Percentiles rank a stretch among this genome's conserved stretches.
These are phyloP conservation scores for Sphinx pinastri DNA, from an alignment of 2,888 invertebrate species.

Conservation along the genomic window DNA sequence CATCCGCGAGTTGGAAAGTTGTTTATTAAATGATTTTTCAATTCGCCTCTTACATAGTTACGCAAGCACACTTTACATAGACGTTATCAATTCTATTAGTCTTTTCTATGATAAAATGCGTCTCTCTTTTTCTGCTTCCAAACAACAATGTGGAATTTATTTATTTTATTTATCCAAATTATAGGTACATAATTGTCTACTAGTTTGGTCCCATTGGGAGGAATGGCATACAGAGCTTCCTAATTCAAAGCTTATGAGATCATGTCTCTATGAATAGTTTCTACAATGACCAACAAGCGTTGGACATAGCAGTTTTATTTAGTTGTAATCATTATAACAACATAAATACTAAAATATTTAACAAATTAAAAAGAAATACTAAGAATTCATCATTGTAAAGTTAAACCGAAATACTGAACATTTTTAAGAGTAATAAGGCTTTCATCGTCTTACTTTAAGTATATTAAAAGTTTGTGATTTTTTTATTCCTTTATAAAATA, in stretches of 20 bases:
- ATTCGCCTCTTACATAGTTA: constrained; percentile 7
- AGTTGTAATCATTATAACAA: neutral
- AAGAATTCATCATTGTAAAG: neutral
- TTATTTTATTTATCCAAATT: no score
- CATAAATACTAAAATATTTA: no score
- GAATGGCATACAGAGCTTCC: no score
- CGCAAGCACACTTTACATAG: neutral
- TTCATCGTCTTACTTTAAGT: neutral
- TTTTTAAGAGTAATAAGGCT: neutral
- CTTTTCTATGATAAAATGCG: neutral
- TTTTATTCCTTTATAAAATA: constrained; percentile 7
- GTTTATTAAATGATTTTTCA: constrained; percentile 57
- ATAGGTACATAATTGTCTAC: no score
- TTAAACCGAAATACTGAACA: neutral
- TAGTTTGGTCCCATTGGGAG: no score
- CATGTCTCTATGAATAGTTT: no score
- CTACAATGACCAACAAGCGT: no score
- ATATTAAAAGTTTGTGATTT: neutral
- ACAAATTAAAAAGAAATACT: no score
- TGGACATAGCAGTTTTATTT: no score
- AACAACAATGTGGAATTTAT: no score
- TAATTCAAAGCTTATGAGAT: no score
- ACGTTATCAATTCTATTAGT: neutral
- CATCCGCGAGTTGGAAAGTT: constrained; percentile 46
- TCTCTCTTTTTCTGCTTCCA: no score